Conservation (phyloP, 2,113 vertebrate species). For the Numenius arquata region DNA sequence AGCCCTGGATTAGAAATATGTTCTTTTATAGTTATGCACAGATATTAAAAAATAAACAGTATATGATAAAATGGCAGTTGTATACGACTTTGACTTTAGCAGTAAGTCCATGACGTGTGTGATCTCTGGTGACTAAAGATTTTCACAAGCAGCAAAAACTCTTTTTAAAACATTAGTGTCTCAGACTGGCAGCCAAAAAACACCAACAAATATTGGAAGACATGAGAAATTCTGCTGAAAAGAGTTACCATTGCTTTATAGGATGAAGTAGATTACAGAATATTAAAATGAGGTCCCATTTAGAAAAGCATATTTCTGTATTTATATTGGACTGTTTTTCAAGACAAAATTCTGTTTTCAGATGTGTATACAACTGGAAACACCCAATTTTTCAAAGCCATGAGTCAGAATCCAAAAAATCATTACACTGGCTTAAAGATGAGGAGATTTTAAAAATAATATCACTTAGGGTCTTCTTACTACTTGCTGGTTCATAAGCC, state of each 20-base stretch:
- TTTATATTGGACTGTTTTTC: background rate
- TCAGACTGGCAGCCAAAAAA: background rate
- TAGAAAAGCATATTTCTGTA: background rate
- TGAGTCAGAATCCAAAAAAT: background rate
- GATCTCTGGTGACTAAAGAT: background rate
- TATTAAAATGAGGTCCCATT: background rate
- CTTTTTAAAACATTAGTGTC: background rate
- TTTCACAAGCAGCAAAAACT: constrained; percentile 1
- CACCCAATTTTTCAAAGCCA: background rate
- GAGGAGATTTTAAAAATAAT: background rate
- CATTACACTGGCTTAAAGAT: background rate
- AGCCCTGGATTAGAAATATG: background rate
- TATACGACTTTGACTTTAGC: background rate
- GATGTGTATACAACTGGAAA: background rate
- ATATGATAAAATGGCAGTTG: background rate
- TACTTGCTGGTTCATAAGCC: background rate
- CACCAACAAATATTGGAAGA: background rate
- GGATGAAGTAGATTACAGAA: background rate
- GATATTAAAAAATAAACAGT: background rate
- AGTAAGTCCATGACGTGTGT: background rate
- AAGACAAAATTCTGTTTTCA: background rate
- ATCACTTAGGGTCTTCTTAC: background rate
- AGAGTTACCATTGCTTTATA: background rate
- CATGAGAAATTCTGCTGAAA: accelerated
- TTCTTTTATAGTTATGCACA: background rate